phyloP scores from a whole-genome alignment of 2,797 vertebrate genomes.

The Diplodus sargus region DNA sequence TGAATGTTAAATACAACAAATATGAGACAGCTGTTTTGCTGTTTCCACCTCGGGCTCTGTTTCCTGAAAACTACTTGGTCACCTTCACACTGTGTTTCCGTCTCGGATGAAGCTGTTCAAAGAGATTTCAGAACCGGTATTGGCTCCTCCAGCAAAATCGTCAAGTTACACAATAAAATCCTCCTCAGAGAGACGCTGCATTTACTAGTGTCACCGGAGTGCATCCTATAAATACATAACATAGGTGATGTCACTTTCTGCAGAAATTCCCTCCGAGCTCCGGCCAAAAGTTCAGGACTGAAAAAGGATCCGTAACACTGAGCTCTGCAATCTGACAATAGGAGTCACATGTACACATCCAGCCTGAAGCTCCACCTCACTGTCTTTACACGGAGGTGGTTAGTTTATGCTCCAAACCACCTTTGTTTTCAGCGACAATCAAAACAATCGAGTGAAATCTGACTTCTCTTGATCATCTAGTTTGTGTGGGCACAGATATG shows the following conservation, averaged over 20 bases:
- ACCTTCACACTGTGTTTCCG: constrained; percentile 29
- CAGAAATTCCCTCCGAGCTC: constrained; percentile 42
- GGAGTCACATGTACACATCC: constrained; percentile 45
- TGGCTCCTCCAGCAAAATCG: constrained; percentile 51
- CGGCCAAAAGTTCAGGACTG: constrained; percentile 63
- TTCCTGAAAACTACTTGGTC: constrained; percentile 5
- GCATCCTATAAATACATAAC: constrained; percentile 72
- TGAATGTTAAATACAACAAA: constrained; percentile 8
- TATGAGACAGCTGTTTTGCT: constrained; percentile 7
- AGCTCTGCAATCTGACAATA: constrained; percentile 31
- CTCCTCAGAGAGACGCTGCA: constrained; percentile 52
- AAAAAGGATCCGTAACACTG: constrained; percentile 51
- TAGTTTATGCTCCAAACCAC: constrained; percentile 21
- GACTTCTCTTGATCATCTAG: not conserved
- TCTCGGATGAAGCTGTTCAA: constrained; percentile 38
- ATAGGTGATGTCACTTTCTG: constrained; percentile 70
- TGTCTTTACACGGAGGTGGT: constrained; percentile 3
- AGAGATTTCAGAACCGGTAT: constrained; percentile 38
- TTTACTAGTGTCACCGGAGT: constrained; percentile 66
- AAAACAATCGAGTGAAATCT: constrained; percentile 10
- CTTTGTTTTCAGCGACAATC: constrained; percentile 36
- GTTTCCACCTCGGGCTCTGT: constrained; percentile 22
- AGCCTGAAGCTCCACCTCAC: no score
- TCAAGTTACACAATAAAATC: constrained; percentile 67
- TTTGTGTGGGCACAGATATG: constrained; percentile 11